Evolutionary conservation across 2,113 vertebrate species (phyloP), one percentile per base, ranked within the genome.

Genomic region (Indri indri): DNA sequence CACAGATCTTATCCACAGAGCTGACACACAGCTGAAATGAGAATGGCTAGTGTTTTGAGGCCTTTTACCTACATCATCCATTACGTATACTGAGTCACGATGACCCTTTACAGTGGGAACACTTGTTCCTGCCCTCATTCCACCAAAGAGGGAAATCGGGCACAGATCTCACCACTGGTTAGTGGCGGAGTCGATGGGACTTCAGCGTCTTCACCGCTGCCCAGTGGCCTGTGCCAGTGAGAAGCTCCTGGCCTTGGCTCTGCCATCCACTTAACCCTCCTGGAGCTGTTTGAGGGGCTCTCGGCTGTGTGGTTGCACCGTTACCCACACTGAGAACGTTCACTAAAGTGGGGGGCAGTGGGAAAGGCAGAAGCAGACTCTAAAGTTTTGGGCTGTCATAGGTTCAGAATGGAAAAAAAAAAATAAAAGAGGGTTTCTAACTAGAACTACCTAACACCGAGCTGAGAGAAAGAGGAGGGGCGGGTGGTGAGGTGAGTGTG

Each of bases 401-500:
- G 13, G 17, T 79, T 95, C 68, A 61, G 47, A 52, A 63, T 25
- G 73, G 61, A 20, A 23, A 61, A 70, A 25, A 57, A 22, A 81
- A 42, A 30, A 42, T 8, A 45, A 30, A 74, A 30, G 6, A 30
- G 12, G 3, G 10, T 80, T 94, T 74, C 59, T 91, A 65, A 84
- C 54, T 59, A 63, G 88, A 94, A 73, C 22, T 88, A 65, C 1
- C 5, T 17, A 85, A 80, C 30, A 66, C 8, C 23, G 76, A 68
- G 40, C 27, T 81, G 25, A 79, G 65, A 52, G n/a, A n/a, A 13
- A 87, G n/a, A 57, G 10, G 32, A 4, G 16, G 3, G 34, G 30
- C 14, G 4, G 10, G 2, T 0, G 4, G 17, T 27, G 13, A 23
- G 17, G 20, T 1, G 23, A 45, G 4, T 0, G 11, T 9, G 0